Percentiles rank a stretch among this genome's conserved stretches.
These are phyloP conservation scores for Sclerurus mexicanus DNA, from an alignment of 2,113 vertebrate genomes.

Conservation along the genomic window DNA sequence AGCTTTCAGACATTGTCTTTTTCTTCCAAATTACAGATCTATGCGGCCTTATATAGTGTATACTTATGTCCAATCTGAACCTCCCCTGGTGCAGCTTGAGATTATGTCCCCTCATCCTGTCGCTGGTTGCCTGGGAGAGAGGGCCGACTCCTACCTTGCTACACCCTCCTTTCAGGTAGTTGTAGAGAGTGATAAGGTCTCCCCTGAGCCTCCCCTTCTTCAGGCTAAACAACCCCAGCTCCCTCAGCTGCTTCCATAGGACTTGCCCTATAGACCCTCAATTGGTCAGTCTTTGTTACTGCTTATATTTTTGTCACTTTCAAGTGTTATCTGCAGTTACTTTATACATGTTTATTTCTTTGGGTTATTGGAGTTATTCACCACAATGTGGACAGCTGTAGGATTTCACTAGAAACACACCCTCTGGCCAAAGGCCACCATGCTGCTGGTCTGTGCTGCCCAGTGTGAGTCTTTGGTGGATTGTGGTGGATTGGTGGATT, in stretches of 20 bases:
- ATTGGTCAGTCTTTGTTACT: neutral
- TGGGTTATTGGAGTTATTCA: neutral
- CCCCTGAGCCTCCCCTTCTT: neutral
- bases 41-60: neutral
- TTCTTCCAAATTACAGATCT: neutral
- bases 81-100: neutral
- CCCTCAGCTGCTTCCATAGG: neutral
- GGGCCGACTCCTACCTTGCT: neutral
- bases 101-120: neutral
- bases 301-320: neutral
- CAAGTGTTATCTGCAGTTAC: neutral
- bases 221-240: neutral
- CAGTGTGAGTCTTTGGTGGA: rapidly evolving
- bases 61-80: neutral
- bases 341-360: neutral
- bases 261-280: neutral
- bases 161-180: neutral
- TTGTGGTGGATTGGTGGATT: no score
- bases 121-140: neutral
- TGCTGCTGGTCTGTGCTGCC: neutral
- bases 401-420: neutral
- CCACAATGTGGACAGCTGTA: neutral
- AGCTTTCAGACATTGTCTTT: neutral
- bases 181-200: no score
- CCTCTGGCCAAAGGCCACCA: neutral